These are phyloP conservation scores for Sabatieria punctata DNA, from an alignment of 2,888 invertebrate genomes.

Conservation along the genomic window DNA sequence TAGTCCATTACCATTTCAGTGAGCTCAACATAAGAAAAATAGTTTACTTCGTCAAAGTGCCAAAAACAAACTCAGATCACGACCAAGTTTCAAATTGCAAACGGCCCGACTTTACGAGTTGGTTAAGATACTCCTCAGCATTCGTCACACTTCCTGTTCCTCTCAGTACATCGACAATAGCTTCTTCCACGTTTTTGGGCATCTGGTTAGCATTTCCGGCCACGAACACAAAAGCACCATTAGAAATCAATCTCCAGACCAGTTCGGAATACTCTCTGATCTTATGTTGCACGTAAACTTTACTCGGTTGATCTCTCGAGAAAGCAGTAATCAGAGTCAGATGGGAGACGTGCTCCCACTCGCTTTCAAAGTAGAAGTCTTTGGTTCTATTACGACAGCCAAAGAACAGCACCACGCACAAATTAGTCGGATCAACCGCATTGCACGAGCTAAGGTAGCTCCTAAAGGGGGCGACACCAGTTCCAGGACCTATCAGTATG, in stretches of 20 bases:
- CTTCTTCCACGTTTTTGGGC: conserved; percentile 70
- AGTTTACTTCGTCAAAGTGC: no score
- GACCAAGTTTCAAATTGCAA: no score
- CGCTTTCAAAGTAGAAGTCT: conserved; percentile 66
- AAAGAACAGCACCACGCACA: conserved; percentile 75
- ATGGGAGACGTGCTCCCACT: conserved; percentile 47
- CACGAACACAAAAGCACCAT: conserved; percentile 58
- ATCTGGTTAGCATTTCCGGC: conserved; percentile 88
- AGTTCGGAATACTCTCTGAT: conserved; percentile 41
- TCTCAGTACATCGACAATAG: conserved; percentile 47
- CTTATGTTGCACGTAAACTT: conserved; percentile 72
- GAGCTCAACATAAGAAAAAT: no score
- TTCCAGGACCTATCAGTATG: conserved; percentile 90
- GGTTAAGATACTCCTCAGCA: no score
- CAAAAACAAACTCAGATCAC: no score
- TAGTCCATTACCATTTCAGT: no score
- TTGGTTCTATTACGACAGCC: conserved; percentile 60
- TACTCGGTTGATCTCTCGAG: conserved; percentile 68
- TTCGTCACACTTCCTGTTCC: no score
- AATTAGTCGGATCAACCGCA: no score
- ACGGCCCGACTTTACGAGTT: no score
- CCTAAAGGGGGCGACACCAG: conserved; percentile 86
- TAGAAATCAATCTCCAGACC: conserved; percentile 47
- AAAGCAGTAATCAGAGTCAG: conserved; percentile 62
- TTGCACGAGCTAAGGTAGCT: conserved; percentile 58